These are phyloP conservation scores for Chrysolina americana DNA, from an alignment of 2,888 invertebrate species.

Conservation along the genomic window DNA sequence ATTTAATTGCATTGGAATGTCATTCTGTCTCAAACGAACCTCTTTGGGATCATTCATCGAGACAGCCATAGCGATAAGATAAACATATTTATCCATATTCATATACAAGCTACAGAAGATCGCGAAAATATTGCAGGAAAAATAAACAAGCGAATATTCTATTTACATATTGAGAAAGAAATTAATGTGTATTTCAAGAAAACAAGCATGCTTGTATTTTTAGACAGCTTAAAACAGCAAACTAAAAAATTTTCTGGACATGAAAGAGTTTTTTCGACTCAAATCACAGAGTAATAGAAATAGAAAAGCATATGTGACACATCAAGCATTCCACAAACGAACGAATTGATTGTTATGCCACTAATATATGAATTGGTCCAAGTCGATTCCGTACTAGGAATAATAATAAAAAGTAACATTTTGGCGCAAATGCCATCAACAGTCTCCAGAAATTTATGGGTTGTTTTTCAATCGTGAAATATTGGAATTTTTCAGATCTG, in stretches of 20 bases:
- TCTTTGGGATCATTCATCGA: too few species aligned
- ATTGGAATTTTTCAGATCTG: neutral
- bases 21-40: too few species aligned
- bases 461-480: neutral
- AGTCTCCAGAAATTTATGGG: neutral
- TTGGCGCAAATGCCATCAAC: neutral
- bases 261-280: neutral
- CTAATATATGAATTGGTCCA: neutral
- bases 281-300: neutral
- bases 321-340: conserved; percentile 1
- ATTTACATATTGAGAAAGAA: conserved; percentile 5
- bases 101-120: neutral
- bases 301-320: neutral
- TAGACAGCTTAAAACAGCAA: conserved; percentile 4
- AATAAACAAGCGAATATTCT: conserved; percentile 14
- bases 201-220: conserved; percentile 8
- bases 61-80: neutral
- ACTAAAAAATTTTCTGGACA: neutral
- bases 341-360: neutral
- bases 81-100: neutral
- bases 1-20: too few species aligned
- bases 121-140: neutral
- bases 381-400: too few species aligned
- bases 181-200: conserved; percentile 3
- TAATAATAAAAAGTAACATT: too few species aligned